Conservation (phyloP, 2,113 vertebrate genomes). For the Pavo muticus region DNA sequence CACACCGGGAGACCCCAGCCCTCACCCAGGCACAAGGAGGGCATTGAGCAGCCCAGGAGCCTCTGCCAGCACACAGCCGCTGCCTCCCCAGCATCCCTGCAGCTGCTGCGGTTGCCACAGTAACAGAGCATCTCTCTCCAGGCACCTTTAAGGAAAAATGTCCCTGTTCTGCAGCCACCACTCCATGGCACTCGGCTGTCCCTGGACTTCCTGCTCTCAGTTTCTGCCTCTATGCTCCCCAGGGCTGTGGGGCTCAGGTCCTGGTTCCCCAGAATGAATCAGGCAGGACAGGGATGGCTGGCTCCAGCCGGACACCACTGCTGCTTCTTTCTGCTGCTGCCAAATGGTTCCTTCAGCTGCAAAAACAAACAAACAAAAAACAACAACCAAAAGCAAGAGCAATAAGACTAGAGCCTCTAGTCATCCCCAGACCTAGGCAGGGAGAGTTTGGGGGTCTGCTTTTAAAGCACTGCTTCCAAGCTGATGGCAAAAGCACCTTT, state of each 20-base stretch:
- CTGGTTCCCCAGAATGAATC: neutral
- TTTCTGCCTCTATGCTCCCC: neutral
- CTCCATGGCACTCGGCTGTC: rapidly evolving
- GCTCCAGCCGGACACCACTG: neutral
- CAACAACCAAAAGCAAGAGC: neutral
- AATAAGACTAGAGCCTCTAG: neutral
- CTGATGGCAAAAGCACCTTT: rapidly evolving
- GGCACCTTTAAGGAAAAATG: neutral
- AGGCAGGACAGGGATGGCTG: neutral
- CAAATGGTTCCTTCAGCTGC: neutral
- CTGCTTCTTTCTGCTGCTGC: neutral
- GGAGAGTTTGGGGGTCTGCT: neutral
- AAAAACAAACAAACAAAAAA: neutral
- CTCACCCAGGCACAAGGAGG: neutral
- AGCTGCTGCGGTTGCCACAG: slow-evolving; percentile 3
- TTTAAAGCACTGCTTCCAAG: neutral
- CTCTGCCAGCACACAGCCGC: neutral
- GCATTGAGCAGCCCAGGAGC: neutral
- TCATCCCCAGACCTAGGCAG: neutral
- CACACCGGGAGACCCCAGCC: neutral
- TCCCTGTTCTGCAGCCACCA: neutral
- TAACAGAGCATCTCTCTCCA: neutral
- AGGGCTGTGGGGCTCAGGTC: neutral
- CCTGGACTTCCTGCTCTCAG: neutral
- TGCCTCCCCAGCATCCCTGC: neutral